These are phyloP conservation scores for Gymnodraco acuticeps DNA, from an alignment of 2,797 vertebrate species.

Conservation along the genomic window DNA sequence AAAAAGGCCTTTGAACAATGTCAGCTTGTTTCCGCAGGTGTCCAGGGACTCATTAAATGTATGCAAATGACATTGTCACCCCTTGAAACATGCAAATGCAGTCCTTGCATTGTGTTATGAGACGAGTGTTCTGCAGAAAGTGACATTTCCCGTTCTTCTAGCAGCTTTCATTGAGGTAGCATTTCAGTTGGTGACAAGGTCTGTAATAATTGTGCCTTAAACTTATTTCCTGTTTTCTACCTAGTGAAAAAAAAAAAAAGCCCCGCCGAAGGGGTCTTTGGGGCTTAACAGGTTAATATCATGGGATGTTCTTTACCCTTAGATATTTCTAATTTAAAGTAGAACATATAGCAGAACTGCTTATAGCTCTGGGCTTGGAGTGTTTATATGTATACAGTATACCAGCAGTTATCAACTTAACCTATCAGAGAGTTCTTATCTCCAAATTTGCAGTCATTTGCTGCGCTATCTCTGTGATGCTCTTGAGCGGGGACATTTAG, in stretches of 20 bases:
- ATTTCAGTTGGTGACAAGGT: slow-evolving; percentile 38
- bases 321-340: not conserved
- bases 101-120: slow-evolving; percentile 65
- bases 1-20: slow-evolving; percentile 73
- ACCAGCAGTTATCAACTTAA: slow-evolving; percentile 54
- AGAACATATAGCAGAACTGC: not conserved
- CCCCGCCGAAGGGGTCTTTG: too few relatives aligned
- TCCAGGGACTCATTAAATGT: slow-evolving; percentile 79
- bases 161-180: slow-evolving; percentile 25
- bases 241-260: too few relatives aligned
- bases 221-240: slow-evolving; percentile 24
- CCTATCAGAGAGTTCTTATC: slow-evolving; percentile 68
- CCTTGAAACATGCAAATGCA: slow-evolving; percentile 76
- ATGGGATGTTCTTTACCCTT: slow-evolving; percentile 5
- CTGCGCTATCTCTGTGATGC: slow-evolving; percentile 56
- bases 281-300: not conserved
- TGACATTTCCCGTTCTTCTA: slow-evolving; percentile 40
- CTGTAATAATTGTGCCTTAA: slow-evolving; percentile 32
- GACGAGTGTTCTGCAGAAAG: slow-evolving; percentile 48
- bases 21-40: slow-evolving; percentile 78
- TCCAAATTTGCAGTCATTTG: slow-evolving; percentile 49
- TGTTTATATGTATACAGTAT: slow-evolving; percentile 10
- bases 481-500: slow-evolving; percentile 52
- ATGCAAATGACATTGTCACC: slow-evolving; percentile 79
- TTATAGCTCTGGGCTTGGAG: slow-evolving; percentile 28